Base-by-base conservation (phyloP, 1,140 invertebrate genomes). In the Magallana ariakensis region DNA sequence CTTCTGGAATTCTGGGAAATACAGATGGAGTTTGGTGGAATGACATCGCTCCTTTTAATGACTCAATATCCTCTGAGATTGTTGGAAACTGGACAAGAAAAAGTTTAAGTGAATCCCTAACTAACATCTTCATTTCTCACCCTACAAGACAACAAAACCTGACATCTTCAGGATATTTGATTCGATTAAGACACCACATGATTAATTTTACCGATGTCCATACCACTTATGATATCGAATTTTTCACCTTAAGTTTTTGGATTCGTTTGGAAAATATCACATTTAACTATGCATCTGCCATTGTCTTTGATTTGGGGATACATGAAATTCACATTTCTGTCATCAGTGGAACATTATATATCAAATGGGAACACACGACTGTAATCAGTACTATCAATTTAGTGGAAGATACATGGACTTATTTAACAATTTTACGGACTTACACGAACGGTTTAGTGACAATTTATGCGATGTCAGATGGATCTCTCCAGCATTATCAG, bases 391-490 rank as follows among this genome's bases (percentile, higher is more conserved):
- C 86, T 11, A 56, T 85, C 10, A 83, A 80, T 55, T 46, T 84
- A 15, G 60, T 57, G 60, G 53, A 84, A 11, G 80, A 22, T 60
- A 58, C 53, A 57, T 91, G 90, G 90, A 86, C 84, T 55, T 88
- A 90, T 60, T 60, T 89, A 19, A 80, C 89, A 22, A 8, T 91
- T 3, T 85, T 86, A 5, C 90, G 90, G 90, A 54, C 86, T 15
- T 84, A 81, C 15, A 13, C 22, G 8, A 84, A 85, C 54, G 88
- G 87, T 19, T 66, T 84, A 53, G 57, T 90, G 66, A 58, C 87
- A 1, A 33, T 87, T 1, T 90, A 87, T 66, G 62, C 85, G 11
- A 86, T 91, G 57, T 85, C 86, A 22, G 62, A 89, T 62, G 57
- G 22, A n/a, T 83, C 57, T 13, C 75, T 91, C 19, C 84, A 88